Evolutionary conservation across 2,888 invertebrate genomes (phyloP).

Genomic region (Onthophagus sagittarius): DNA sequence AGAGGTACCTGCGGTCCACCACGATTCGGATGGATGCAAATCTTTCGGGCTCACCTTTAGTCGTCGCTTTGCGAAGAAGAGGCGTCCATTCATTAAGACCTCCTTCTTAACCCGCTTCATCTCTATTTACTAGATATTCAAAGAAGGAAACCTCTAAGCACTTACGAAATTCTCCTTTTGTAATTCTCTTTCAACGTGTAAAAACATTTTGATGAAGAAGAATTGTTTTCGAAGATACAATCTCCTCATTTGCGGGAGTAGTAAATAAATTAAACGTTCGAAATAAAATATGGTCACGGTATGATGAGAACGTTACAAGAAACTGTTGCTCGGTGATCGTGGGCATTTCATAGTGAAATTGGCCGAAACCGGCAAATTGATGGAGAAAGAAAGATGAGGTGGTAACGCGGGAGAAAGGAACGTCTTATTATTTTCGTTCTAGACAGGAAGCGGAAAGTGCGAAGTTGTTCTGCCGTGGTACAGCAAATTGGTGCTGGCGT

Average conservation of each 20-base stretch:
- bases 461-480: neutral
- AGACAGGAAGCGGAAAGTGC: neutral
- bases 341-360: neutral
- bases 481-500: neutral
- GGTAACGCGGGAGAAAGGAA: neutral
- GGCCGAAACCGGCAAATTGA: neutral
- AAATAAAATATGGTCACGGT: neutral
- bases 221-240: too few relatives aligned
- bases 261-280: neutral
- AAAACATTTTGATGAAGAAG: too few relatives aligned
- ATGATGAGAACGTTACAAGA: neutral
- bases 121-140: slow-evolving; percentile 14
- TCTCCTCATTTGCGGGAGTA: too few relatives aligned
- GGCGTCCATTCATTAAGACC: neutral
- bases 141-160: neutral
- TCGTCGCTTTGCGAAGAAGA: neutral
- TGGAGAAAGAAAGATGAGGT: neutral
- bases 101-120: neutral
- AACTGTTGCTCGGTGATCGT: neutral
- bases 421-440: neutral
- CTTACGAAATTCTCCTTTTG: neutral
- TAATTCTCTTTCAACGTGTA: too few relatives aligned
- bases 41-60: neutral
- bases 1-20: neutral
- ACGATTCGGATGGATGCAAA: neutral